Evolutionary conservation across 2,113 vertebrate genomes (phyloP).

Genomic region (Pycnonotus jocosus): DNA sequence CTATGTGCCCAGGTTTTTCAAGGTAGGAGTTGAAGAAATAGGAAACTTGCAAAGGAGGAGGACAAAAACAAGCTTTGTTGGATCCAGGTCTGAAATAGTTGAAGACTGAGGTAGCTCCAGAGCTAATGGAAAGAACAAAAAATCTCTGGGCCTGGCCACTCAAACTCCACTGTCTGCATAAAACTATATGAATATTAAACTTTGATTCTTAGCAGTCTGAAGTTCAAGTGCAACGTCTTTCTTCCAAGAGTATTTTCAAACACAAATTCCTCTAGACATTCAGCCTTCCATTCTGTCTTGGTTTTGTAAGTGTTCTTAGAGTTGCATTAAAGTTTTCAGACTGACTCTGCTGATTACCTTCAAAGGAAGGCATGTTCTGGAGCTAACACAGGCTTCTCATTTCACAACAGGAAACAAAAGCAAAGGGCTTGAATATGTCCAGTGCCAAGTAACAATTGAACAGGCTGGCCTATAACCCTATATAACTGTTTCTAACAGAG

Average conservation of each 20-base stretch:
- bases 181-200: neutral
- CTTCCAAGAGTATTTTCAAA: neutral
- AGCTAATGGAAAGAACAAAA: neutral
- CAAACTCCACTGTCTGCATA: neutral
- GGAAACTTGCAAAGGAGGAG: neutral
- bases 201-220: neutral
- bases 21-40: neutral
- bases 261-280: neutral
- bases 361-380: neutral
- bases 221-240: neutral
- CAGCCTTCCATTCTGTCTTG: neutral
- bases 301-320: neutral
- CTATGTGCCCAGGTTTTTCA: neutral
- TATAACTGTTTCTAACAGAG: neutral
- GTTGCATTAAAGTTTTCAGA: neutral
- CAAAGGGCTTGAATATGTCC: neutral
- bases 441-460: neutral
- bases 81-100: neutral
- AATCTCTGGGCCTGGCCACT: neutral
- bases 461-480: neutral
- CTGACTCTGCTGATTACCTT: neutral
- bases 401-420: slow-evolving; percentile 1
- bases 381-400: neutral
- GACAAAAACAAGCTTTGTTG: neutral
- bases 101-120: neutral